Evolutionary conservation across 2,113 vertebrate genomes (phyloP).

Genomic region (Mormyrus lacerda): DNA sequence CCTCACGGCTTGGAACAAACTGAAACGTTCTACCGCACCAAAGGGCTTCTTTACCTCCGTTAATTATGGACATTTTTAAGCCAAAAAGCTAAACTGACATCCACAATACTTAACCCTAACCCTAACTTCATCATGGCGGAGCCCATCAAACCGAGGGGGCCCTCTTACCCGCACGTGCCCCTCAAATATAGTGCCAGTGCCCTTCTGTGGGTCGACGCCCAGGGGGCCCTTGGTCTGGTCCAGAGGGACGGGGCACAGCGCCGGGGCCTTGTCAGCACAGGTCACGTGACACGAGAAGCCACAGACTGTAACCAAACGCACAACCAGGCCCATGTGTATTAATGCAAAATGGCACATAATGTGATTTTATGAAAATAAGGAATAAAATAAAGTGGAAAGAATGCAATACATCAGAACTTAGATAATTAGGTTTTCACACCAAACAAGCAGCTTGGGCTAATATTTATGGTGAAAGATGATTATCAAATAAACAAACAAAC

Average conservation of each 20-base stretch:
- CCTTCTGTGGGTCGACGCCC: slow-evolving; percentile 91
- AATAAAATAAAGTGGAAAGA: background rate
- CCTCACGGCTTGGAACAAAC: background rate
- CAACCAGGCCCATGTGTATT: no score
- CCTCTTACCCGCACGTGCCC: slow-evolving; percentile 82
- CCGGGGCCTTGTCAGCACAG: slow-evolving; percentile 94
- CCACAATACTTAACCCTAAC: no score
- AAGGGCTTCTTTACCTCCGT: background rate
- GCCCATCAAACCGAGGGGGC: background rate
- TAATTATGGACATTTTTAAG: background rate
- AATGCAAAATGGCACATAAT: background rate
- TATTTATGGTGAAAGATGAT: background rate
- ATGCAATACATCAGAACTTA: background rate
- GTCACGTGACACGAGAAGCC: slow-evolving; percentile 96
- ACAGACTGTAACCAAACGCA: slow-evolving; percentile 62
- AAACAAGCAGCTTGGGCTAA: background rate
- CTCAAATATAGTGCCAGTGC: slow-evolving; percentile 92
- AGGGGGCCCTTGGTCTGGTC: slow-evolving; percentile 92
- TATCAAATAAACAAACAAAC: no score
- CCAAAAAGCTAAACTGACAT: background rate
- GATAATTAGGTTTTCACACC: background rate
- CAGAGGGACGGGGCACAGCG: slow-evolving; percentile 84
- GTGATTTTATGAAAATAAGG: background rate
- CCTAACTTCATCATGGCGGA: background rate
- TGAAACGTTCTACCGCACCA: background rate